phyloP scores from a whole-genome alignment of 2,113 vertebrate genomes.

The Platycercus adscitus region DNA sequence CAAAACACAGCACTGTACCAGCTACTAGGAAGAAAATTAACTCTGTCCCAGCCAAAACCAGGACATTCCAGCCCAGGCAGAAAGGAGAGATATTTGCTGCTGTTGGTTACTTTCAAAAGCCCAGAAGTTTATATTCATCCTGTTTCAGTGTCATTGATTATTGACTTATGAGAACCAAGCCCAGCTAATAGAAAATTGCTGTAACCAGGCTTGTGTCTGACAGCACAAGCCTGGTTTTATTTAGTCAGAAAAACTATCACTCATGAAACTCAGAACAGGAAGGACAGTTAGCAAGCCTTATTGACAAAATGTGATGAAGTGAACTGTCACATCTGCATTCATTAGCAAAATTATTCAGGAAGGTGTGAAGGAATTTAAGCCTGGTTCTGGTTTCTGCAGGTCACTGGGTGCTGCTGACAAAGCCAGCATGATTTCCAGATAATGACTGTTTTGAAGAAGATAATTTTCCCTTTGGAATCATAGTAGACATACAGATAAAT shows the following conservation, averaged over 20 bases:
- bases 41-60: not conserved
- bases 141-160: not conserved
- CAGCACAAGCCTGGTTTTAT: not conserved
- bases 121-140: not conserved
- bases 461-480: not conserved
- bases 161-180: not conserved
- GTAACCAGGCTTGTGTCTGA: not conserved
- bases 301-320: not conserved
- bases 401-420: not conserved
- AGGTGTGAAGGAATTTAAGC: not conserved
- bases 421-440: not conserved
- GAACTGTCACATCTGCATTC: not conserved
- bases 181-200: not conserved
- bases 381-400: slow-evolving; percentile 14
- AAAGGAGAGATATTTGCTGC: not conserved
- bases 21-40: not conserved
- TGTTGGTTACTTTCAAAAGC: not conserved
- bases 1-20: not conserved
- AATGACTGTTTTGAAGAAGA: not conserved
- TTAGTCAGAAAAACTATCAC: not conserved
- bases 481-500: not conserved
- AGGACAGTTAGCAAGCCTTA: not conserved
- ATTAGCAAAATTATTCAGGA: not conserved
- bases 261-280: not conserved
- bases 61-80: not conserved